A percentile compares a stretch with the other conserved stretches of the same genome.
These are phyloP conservation scores for Anodontia alba DNA, from an alignment of 2,888 invertebrate species.

Conservation along the genomic window DNA sequence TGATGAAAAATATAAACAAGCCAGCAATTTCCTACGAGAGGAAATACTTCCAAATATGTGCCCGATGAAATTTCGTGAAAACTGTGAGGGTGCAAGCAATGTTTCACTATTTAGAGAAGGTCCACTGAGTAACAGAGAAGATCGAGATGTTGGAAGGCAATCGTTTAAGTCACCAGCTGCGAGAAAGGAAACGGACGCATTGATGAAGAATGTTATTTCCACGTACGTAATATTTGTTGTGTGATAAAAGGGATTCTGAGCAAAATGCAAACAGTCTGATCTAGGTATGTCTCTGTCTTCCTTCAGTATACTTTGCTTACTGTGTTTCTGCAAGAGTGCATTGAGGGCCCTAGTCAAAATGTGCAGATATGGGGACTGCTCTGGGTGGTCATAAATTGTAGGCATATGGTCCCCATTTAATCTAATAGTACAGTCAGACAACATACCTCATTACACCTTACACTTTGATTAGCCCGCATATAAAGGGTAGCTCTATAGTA, in stretches of 20 bases:
- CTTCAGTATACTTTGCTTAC: no score
- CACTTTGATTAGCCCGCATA: no score
- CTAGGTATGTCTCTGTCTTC: no score
- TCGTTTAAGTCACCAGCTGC: background rate
- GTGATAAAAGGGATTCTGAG: background rate
- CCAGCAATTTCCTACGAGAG: background rate
- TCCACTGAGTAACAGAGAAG: background rate
- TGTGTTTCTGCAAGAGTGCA: no score
- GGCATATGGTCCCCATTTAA: no score
- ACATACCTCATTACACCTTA: no score
- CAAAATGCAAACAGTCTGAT: no score
- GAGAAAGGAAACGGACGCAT: background rate
- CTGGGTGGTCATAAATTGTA: no score
- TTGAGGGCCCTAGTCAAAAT: no score
- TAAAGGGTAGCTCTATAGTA: no score
- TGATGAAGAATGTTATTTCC: background rate
- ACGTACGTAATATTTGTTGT: background rate
- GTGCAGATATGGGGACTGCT: no score
- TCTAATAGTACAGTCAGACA: no score
- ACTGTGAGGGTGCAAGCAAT: background rate
- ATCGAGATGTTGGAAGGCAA: background rate
- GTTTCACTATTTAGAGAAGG: background rate
- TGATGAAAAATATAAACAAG: background rate
- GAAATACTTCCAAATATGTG: background rate
- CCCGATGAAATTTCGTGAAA: background rate